Base-by-base conservation (phyloP, 2,113 vertebrate species). In the Pseudorectes ferrugineus region DNA sequence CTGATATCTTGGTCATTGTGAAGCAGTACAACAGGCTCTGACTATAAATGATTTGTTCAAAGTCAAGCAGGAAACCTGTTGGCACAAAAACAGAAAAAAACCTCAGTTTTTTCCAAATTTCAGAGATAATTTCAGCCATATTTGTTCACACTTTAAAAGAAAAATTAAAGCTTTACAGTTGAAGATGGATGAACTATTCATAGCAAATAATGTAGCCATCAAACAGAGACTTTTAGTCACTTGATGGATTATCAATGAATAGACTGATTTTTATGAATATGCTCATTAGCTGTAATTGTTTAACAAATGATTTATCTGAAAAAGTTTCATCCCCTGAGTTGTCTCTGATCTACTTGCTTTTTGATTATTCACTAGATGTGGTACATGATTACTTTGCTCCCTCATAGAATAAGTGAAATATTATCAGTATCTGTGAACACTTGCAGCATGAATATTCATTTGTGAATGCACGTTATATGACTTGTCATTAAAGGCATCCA, bases 221-320 rank as follows among this genome's bases (percentile, higher is more conserved):
- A 95, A 92, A 94, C 89, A 89, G 22, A 96, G 78, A 82, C 63
- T 95, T 95, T 67, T 63, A 96, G 92, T 92, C 59, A 85, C 63
- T 95, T 83, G 85, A 91, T 92, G 36, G 48, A 93, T 96, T 88
- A 94, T 93, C 94, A 94, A 93, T 96, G 96, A 92, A 90, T 51
- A 94, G 94, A 63, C 63, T 96, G 94, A 96, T 96, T 97, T 93
- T 95, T 93, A 94, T 97, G 96, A 97, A 96, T 97, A 85, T 51
- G 71, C 92, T 96, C 95, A 85, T 96, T 97, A 97, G 88, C 23
- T 66, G 38, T 95, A 97, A 97, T 96, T 96, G 82, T 97, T 96
- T 79, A 96, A 94, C 94, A 95, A 95, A 93, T 92, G 57, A 93
- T 93, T 96, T 94, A 88, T 96, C 78, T 85, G 93, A 77, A 92